Evolutionary conservation across 2,797 vertebrate genomes (phyloP), one percentile per base, ranked within the genome.

Genomic region (Intellagama lesueurii): DNA sequence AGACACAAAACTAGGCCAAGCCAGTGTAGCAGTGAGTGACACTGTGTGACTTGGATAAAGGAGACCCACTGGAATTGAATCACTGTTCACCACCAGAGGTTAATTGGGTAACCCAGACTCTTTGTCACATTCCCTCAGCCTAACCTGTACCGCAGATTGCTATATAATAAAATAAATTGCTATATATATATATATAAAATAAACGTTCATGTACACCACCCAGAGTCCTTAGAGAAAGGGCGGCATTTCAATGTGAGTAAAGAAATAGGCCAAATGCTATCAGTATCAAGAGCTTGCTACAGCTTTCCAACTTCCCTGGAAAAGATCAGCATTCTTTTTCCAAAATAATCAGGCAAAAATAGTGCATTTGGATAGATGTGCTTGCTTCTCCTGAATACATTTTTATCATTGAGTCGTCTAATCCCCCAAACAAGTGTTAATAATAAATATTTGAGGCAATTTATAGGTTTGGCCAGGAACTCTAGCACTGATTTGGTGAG

Each of bases 401-500:
- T 81, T 91, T 64, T 88, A 64, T 0, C 1, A 47, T 52, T 90
- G 90, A 95, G 28, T 92, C 90, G 91, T 78, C 72, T 82, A 16
- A 70, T 26, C 77, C 79, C 81, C 85, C 4, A 86, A 83, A 86
- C 80, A 86, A 86, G 86, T 92, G 56, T 77, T 90, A 75, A 47
- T 77, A 69, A 88, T 0, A 0, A 69, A 66, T 30, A 76, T 35
- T 30, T 94, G 94, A 91, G 91, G 83, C 87, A 83, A 87, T 12
- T 0, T n/a, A 86, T 90, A 86, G 86, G 32, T 73, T 89, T 88
- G 94, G 92, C 91, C 91, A 35, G 7, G 14, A 3, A 0, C 87
- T 91, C 90, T 69, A 0, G 78, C 69, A 85, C 30, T 3, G 87
- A 86, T 94, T 92, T 94, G 95, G 93, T 93, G 93, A 95, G 94